Conservation (phyloP, 2,113 vertebrate genomes). For the Beaufortia kweichowensis region DNA sequence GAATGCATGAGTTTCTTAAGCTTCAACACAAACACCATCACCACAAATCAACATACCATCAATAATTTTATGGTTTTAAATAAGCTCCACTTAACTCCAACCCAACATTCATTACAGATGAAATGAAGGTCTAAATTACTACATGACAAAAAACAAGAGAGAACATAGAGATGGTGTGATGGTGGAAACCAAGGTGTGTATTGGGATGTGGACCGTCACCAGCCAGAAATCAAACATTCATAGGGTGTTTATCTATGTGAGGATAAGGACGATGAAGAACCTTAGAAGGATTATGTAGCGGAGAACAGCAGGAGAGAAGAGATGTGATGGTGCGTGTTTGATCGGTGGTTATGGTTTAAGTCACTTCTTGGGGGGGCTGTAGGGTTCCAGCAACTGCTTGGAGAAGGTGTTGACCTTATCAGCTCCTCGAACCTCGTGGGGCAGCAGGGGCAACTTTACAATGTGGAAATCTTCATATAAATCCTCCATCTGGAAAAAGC, state of each 20-base stretch:
- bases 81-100: not conserved
- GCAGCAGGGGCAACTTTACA: slow-evolving; percentile 88
- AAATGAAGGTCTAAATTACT: too few relatives aligned
- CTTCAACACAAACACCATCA: slow-evolving; percentile 10
- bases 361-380: slow-evolving; percentile 85
- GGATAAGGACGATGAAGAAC: not conserved
- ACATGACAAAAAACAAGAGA: not conserved
- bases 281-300: slow-evolving; percentile 45
- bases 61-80: not conserved
- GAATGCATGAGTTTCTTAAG: not conserved
- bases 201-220: not conserved
- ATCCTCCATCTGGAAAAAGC: slow-evolving; percentile 85
- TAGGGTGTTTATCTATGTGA: slow-evolving; percentile 1
- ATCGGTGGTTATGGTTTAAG: slow-evolving; percentile 34
- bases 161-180: too few relatives aligned
- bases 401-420: slow-evolving; percentile 94
- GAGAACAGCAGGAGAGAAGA: not conserved
- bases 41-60: slow-evolving; percentile 8
- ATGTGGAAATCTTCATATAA: slow-evolving; percentile 96
- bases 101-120: not conserved
- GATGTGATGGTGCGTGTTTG: not conserved
- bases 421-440: slow-evolving; percentile 88
- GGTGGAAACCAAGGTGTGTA: not conserved
- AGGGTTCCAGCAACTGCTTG: slow-evolving; percentile 88
- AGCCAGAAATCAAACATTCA: not conserved